Conservation (phyloP, 2,113 vertebrate genomes). For the Neotoma lepida region DNA sequence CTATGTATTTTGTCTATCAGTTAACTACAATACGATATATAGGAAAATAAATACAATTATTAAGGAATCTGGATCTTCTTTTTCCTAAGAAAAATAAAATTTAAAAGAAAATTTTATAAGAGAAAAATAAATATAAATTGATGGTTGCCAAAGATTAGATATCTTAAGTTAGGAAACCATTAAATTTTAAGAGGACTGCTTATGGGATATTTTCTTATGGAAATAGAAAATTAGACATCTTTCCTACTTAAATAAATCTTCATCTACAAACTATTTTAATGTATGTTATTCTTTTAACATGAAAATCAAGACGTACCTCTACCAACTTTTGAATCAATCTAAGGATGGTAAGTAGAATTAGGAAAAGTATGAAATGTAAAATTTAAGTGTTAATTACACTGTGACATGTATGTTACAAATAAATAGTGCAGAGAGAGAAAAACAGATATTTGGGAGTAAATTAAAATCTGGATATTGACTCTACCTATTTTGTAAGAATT, state of each 20-base stretch:
- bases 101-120: background rate
- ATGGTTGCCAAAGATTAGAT: background rate
- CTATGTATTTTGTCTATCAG: slow-evolving; percentile 27
- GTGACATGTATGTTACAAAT: background rate
- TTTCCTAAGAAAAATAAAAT: background rate
- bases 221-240: background rate
- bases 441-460: background rate
- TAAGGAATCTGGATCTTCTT: slow-evolving; percentile 16
- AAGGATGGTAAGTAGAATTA: background rate
- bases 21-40: slow-evolving; percentile 48
- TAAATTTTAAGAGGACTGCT: background rate
- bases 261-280: background rate
- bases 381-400: background rate
- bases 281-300: background rate
- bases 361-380: background rate
- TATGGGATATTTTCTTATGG: background rate
- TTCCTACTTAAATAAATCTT: background rate
- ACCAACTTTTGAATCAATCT: background rate
- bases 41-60: background rate
- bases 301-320: background rate
- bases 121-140: background rate
- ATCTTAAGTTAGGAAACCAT: background rate
- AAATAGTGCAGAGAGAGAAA: background rate
- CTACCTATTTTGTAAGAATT: background rate
- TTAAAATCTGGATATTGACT: background rate